A percentile compares a stretch with the other conserved stretches of the same genome.
These are phyloP conservation scores for Cylloceria caligata DNA, from an alignment of 2,888 invertebrate genomes.

Conservation along the genomic window DNA sequence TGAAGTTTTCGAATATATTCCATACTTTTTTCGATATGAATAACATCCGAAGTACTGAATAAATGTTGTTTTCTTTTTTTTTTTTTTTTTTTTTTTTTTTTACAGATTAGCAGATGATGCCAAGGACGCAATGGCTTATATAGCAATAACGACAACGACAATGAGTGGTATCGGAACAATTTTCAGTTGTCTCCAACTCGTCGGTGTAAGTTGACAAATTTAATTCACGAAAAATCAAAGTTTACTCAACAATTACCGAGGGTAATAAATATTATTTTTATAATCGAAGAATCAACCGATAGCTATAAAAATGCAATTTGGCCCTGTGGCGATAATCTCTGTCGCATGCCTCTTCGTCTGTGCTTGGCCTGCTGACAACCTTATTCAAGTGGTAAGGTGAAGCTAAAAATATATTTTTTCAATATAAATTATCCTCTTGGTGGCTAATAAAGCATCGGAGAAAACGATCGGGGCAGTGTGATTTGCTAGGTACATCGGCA, in stretches of 20 bases:
- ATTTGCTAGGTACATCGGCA: slow-evolving; percentile 43
- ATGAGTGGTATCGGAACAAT: slow-evolving; percentile 57
- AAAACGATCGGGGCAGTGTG: slow-evolving; percentile 41
- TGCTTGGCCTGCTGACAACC: slow-evolving; percentile 68
- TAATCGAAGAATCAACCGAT: slow-evolving; percentile 60
- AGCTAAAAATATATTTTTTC: not conserved
- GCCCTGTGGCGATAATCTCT: slow-evolving; percentile 57
- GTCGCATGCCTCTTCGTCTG: slow-evolving; percentile 62
- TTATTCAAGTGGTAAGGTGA: slow-evolving; percentile 65
- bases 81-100: no score
- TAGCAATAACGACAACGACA: slow-evolving; percentile 51
- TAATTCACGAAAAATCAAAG: not conserved
- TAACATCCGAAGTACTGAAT: no score
- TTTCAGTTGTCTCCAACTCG: slow-evolving; percentile 68
- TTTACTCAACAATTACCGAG: not conserved
- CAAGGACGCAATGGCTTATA: slow-evolving; percentile 51
- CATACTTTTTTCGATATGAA: no score
- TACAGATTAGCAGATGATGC: slow-evolving; percentile 49
- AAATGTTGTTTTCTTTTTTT: no score
- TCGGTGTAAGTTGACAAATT: slow-evolving; percentile 48
- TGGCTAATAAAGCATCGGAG: not conserved
- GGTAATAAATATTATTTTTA: not conserved
- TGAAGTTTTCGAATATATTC: no score
- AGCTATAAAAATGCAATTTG: slow-evolving; percentile 62
- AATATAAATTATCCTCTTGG: not conserved